These are phyloP conservation scores for Gymnodraco acuticeps DNA, from an alignment of 2,797 vertebrate species.

Conservation along the genomic window DNA sequence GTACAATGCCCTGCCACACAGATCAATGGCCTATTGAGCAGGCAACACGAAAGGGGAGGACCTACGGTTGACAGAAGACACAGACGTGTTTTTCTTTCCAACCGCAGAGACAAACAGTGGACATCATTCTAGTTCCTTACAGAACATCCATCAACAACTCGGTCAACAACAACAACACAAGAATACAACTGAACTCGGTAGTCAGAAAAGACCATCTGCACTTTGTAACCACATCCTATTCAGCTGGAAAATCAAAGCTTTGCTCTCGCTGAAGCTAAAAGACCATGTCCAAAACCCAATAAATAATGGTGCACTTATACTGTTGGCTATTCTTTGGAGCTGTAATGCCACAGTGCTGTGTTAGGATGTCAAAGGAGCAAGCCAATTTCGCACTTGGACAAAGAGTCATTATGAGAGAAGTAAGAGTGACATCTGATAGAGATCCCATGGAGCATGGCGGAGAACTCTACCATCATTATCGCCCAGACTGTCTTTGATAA, in stretches of 20 bases:
- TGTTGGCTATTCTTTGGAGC: conserved; percentile 24
- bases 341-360: conserved; percentile 33
- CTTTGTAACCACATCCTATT: conserved; percentile 28
- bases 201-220: conserved; percentile 10
- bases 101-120: conserved; percentile 39
- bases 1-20: conserved; percentile 48
- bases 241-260: conserved; percentile 41
- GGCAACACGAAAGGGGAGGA: conserved; percentile 63
- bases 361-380: conserved; percentile 57
- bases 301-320: conserved; percentile 43
- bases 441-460: conserved; percentile 33
- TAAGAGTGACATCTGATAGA: conserved; percentile 54
- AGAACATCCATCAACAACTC: conserved; percentile 43
- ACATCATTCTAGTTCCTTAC: conserved; percentile 32
- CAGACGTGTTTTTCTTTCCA: conserved; percentile 42
- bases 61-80: conserved; percentile 32
- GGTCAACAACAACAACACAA: background rate
- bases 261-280: conserved; percentile 9
- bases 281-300: conserved; percentile 11
- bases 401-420: conserved; percentile 61
- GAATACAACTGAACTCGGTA: background rate
- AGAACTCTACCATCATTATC: conserved; percentile 36
- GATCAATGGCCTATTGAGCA: conserved; percentile 72
- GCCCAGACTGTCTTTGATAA: conserved; percentile 40
- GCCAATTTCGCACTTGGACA: conserved; percentile 62